Evolutionary conservation across 2,797 vertebrate species (phyloP).

Genomic region (Tangara arthus): DNA sequence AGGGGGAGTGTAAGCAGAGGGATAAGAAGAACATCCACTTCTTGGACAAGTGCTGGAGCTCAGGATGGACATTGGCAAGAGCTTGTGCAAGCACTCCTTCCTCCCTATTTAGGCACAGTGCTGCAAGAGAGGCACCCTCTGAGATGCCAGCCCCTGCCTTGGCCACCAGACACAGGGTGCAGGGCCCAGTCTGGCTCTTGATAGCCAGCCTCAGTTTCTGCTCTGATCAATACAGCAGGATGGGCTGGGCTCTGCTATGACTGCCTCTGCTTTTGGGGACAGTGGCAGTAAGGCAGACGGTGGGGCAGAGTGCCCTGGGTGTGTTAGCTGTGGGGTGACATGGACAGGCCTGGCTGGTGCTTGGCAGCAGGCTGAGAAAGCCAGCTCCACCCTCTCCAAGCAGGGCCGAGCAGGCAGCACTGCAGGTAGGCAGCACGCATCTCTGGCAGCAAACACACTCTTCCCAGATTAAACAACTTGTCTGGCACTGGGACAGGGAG

Average conservation of each 20-base stretch:
- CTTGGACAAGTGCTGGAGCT: not conserved
- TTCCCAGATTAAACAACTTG: not conserved
- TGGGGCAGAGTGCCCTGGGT: accelerated
- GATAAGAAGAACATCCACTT: not conserved
- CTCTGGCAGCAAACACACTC: accelerated
- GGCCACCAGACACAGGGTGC: not conserved
- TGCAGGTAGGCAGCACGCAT: accelerated
- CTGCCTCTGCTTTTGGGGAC: accelerated
- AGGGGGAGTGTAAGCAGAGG: not conserved
- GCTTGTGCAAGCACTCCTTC: not conserved
- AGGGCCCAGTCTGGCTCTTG: accelerated
- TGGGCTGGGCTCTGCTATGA: not conserved
- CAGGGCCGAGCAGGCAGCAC: not conserved
- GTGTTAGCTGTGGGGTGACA: accelerated
- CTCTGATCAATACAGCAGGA: not conserved
- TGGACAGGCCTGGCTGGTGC: not conserved
- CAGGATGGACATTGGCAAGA: not conserved
- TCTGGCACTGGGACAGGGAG: not conserved
- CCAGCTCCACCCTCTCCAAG: not conserved
- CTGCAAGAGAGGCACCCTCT: not conserved
- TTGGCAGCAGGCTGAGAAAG: accelerated
- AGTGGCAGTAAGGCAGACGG: not conserved
- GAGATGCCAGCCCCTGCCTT: not conserved
- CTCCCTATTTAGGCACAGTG: not conserved
- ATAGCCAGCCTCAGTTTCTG: not conserved